Evolutionary conservation across 1,140 invertebrate genomes (phyloP), one percentile per base, ranked within the genome.

Genomic region (Drosophila subobscura): DNA sequence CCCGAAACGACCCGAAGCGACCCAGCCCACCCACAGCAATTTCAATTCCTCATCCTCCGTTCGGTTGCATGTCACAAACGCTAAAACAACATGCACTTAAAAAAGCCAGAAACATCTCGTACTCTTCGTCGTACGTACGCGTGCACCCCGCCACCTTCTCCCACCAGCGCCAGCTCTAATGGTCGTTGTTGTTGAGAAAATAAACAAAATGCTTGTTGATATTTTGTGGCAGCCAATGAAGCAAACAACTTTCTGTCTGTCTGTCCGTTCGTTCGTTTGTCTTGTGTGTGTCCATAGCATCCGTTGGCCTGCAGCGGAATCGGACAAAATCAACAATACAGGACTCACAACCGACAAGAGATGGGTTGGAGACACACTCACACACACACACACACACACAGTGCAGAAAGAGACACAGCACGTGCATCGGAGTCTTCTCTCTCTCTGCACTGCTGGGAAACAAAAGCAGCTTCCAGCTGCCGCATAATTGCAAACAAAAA

Each of bases 201-300:
- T 85, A 85, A 85, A 85, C 81, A 85, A 86, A 85, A 86, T 86
- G 73, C 83, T 85, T 85, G 83, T 85, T 85, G 81, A 81, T 85
- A 85, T 85, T 85, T 86, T 85, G 80, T 86, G 80, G 81, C 81
- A 85, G 81, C 81, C 80, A 85, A 85, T 86, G 83, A 86, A 86
- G 81, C 80, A 86, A 85, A 85, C 81, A 85, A 79, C 72, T 55
- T 58, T 54, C 67, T 68, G 56, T 45, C 71, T 50, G 46, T 45
- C 58, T 2, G 7, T 29, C 7, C 45, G 57, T 61, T 45, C n/a
- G 29, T 12, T 25, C 40, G 72, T 23, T 53, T 61, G 66, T 54
- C 56, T 70, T 59, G 22, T 71, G 68, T 71, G 68, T 59, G 68
- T 59, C 66, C 68, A 46, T 58, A 23, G 41, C 45, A 71, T 72